Conservation (phyloP, 2,888 invertebrate species). For the Patella caerulea region DNA sequence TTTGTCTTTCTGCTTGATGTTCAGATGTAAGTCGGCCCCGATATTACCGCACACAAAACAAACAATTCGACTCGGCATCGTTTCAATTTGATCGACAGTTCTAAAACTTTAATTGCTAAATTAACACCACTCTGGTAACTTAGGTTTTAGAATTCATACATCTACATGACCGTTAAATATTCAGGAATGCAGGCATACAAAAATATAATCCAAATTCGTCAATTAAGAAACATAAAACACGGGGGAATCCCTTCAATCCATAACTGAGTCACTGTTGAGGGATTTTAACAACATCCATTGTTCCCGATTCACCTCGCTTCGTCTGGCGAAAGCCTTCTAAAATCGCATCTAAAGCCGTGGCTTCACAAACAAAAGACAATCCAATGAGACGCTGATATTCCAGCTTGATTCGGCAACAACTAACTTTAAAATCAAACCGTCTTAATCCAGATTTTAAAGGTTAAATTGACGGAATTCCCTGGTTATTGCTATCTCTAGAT, state of each 20-base stretch:
- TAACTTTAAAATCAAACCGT: too few relatives aligned
- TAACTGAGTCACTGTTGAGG: background rate
- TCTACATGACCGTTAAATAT: too few relatives aligned
- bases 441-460: too few relatives aligned
- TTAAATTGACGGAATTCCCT: slow-evolving; percentile 31
- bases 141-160: too few relatives aligned
- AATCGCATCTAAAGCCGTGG: background rate
- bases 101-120: background rate
- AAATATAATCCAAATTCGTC: background rate
- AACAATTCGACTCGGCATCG: slow-evolving; percentile 56
- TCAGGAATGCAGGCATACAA: background rate
- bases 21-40: slow-evolving; percentile 57
- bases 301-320: background rate
- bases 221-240: background rate
- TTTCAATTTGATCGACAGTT: slow-evolving; percentile 10
- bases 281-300: background rate
- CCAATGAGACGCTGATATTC: too few relatives aligned
- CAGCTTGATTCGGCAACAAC: too few relatives aligned
- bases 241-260: slow-evolving; percentile 10
- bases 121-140: too few relatives aligned
- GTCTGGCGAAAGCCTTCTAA: background rate
- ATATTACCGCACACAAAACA: slow-evolving; percentile 71
- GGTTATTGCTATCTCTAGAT: slow-evolving; percentile 41
- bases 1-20: slow-evolving; percentile 53
- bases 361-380: too few relatives aligned